Evolutionary conservation across 2,113 vertebrate species (phyloP).

Genomic region (Petrocephalus zakoni): DNA sequence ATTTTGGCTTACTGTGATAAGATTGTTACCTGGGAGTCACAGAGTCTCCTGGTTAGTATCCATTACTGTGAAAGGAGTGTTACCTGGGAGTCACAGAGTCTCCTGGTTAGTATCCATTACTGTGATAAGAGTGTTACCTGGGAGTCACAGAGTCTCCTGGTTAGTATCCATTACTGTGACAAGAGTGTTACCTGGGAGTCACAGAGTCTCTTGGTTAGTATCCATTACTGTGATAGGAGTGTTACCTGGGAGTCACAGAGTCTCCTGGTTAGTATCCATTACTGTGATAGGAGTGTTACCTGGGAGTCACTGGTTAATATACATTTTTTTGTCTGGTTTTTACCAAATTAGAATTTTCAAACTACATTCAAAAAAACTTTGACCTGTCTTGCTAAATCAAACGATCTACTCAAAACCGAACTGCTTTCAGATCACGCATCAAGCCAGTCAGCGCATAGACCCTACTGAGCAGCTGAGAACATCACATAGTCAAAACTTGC

Average conservation of each 20-base stretch:
- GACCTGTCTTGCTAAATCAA: background rate
- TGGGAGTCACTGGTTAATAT: no score
- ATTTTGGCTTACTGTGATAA: no score
- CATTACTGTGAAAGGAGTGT: background rate
- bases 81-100: no score
- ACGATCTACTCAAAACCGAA: background rate
- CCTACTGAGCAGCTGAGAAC: background rate
- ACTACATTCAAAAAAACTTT: background rate
- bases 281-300: no score
- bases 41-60: no score
- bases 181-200: no score
- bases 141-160: no score
- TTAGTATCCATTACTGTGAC: background rate
- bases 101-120: background rate
- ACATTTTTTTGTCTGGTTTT: background rate
- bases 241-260: no score
- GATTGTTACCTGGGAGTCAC: no score
- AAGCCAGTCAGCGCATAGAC: background rate
- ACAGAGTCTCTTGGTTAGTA: no score
- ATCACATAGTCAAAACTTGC: background rate
- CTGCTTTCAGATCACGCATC: background rate
- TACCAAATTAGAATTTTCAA: background rate
- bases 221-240: background rate
- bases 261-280: background rate
- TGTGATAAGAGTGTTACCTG: no score